Evolutionary conservation across 2,113 vertebrate species (phyloP), one percentile per base, ranked within the genome.

Genomic region (Aspiorhynchus laticeps): DNA sequence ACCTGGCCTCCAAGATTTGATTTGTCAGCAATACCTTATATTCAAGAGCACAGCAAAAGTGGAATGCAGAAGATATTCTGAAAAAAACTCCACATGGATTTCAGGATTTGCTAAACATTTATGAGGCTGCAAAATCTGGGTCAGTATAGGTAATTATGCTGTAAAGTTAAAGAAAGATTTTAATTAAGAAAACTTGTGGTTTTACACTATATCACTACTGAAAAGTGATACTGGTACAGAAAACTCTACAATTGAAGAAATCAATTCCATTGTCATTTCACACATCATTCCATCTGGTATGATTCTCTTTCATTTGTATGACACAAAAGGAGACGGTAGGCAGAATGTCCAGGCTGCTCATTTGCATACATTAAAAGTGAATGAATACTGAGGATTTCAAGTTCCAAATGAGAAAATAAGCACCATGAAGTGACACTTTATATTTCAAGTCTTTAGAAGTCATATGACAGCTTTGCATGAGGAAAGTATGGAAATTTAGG

Each of bases 321-420:
- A 48, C n/a, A 77, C 14, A 19, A 17, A 77, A 51, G 7, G 11
- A 46, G 26, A 28, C 6, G 8, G 51, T 46, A 26, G 7, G 41
- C 75, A 77, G 75, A 77, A 51, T 51, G 41, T 78, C 75, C 24
- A 78, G 75, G 26, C 75, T 28, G 26, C 26, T 78, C 26, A 51
- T 78, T 26, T 78, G 75, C 26, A 28, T 77, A 77, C 41, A 78
- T n/a, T 78, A 15, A 51, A 78, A 78, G 26, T 48, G 75, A 78
- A 78, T 48, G 24, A 46, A 76, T 76, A 76, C 41, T 74, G n/a
- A 51, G 26, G 41, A 5, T 77, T 43, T 77, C 43, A 77, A 51
- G 43, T 17, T 26, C 14, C 19, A 31, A 77, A 51, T 7, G 43
- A 41, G 8, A 46, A 46, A 28, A 76, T 7, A 71, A 71, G 7